These are phyloP conservation scores for Calephelis virginiensis DNA, from an alignment of 1,140 invertebrate species.

Conservation along the genomic window DNA sequence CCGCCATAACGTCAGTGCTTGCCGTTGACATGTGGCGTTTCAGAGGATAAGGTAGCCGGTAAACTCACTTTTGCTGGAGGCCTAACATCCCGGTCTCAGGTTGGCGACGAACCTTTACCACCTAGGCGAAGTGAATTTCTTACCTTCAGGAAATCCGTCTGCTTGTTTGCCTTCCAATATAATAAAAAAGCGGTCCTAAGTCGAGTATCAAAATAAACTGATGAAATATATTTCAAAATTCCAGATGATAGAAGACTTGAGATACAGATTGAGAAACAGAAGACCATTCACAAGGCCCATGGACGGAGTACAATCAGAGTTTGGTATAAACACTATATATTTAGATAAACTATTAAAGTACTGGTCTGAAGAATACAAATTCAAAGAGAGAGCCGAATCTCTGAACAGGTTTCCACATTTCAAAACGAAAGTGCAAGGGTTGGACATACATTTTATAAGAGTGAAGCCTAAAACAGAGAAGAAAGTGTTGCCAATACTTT, in stretches of 20 bases:
- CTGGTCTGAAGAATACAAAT: slow-evolving; percentile 88
- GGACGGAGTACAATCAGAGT: slow-evolving; percentile 85
- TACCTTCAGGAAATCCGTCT: too few relatives aligned
- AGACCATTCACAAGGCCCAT: slow-evolving; percentile 80
- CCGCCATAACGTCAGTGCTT: too few relatives aligned
- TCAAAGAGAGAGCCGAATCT: slow-evolving; percentile 82
- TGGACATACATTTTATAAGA: slow-evolving; percentile 88
- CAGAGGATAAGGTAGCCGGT: too few relatives aligned
- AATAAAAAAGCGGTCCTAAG: too few relatives aligned
- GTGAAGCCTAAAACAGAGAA: slow-evolving; percentile 72
- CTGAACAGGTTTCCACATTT: slow-evolving; percentile 88
- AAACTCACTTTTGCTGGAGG: too few relatives aligned
- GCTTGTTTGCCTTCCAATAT: too few relatives aligned
- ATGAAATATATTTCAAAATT: slow-evolving; percentile 27
- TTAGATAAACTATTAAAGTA: slow-evolving; percentile 83
- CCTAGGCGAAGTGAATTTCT: too few relatives aligned
- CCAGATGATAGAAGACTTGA: slow-evolving; percentile 83
- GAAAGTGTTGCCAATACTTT: slow-evolving; percentile 84
- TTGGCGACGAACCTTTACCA: too few relatives aligned
- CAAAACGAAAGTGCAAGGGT: slow-evolving; percentile 84
- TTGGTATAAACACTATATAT: slow-evolving; percentile 87
- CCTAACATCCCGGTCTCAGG: too few relatives aligned
- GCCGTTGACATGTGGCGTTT: too few relatives aligned
- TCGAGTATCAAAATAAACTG: too few relatives aligned
- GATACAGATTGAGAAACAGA: slow-evolving; percentile 79